Conservation (phyloP, 2,888 invertebrate genomes). For the Ctena decussata region DNA sequence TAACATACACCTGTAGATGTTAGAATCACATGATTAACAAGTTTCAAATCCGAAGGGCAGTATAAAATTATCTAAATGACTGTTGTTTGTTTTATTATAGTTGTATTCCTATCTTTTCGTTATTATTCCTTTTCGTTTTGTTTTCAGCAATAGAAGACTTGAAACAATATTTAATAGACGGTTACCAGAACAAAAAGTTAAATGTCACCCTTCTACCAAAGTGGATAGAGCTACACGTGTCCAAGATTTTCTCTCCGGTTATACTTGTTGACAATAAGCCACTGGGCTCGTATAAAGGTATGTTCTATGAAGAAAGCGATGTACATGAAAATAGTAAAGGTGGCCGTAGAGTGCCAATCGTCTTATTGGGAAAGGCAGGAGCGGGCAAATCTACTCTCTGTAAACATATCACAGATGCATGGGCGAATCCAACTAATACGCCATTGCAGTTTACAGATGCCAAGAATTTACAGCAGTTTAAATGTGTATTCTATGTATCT, state of each 20-base stretch:
- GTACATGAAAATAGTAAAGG: neutral
- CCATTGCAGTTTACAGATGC: neutral
- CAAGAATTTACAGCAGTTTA: neutral
- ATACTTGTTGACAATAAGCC: neutral
- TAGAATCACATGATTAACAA: too few species aligned
- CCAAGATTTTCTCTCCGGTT: neutral
- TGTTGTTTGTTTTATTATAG: too few species aligned
- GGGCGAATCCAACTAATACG: neutral
- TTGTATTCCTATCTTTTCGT: too few species aligned
- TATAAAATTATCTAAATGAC: too few species aligned
- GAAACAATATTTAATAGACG: too few species aligned
- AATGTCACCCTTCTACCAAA: neutral
- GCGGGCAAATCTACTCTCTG: neutral
- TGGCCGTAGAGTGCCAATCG: neutral
- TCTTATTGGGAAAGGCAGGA: neutral
- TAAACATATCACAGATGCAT: neutral
- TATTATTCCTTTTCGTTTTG: too few species aligned
- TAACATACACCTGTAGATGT: too few species aligned
- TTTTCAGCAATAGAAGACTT: too few species aligned
- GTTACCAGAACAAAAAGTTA: neutral
- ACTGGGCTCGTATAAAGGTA: neutral
- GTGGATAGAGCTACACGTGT: neutral
- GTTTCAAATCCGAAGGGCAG: too few species aligned
- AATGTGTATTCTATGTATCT: neutral
- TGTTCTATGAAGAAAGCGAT: neutral